Base-by-base conservation (phyloP, 2,888 invertebrate species). In the Heteromurus nitidus region DNA sequence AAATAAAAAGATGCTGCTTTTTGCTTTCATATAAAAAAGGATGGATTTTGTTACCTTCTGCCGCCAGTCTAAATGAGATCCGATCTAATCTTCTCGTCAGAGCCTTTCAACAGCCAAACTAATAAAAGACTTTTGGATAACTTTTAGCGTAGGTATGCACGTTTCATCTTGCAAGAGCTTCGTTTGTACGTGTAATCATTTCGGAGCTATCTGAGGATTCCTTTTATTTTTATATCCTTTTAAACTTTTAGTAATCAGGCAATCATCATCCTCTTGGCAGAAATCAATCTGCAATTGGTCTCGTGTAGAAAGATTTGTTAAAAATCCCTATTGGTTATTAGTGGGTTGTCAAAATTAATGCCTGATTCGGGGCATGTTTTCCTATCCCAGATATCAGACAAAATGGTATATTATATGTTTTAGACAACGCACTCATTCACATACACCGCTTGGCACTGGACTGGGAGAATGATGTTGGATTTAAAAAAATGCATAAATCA, bases 331-430 rank as follows among this genome's bases (percentile, higher is more conserved):
- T 75, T 75, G 44, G 67, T 30, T 44, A 47, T 26, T 44, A 55
- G 55, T 58, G 53, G 26, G 55, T 30, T 75, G 75, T 75, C 75
- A 75, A 67, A 75, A 75, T 55, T 75, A 58, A 75, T 67, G 64
- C n/a, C 30, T 47, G 28, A 72, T 62, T 36, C 1, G 18, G 22
- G 36, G 22, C 64, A 20, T 20, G 31, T 31, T 60, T 47, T 47
- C 47, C n/a, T n/a, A n/a, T 58, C 47, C 26, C 60, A 74, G 22
- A 24, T n/a, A n/a, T n/a, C n/a, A n/a, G n/a, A n/a, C n/a, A n/a
- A n/a, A n/a, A n/a, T n/a, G n/a, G n/a, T n/a, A n/a, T n/a, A n/a
- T n/a, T n/a, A n/a, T n/a, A 22, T 22, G 18, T 24, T 60, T 60
- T 3, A 60, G 28, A 28, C 58, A 28, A 28, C 16, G 20, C 58